These are phyloP conservation scores for Hetaerina americana DNA, from an alignment of 1,140 invertebrate genomes.

Conservation along the genomic window DNA sequence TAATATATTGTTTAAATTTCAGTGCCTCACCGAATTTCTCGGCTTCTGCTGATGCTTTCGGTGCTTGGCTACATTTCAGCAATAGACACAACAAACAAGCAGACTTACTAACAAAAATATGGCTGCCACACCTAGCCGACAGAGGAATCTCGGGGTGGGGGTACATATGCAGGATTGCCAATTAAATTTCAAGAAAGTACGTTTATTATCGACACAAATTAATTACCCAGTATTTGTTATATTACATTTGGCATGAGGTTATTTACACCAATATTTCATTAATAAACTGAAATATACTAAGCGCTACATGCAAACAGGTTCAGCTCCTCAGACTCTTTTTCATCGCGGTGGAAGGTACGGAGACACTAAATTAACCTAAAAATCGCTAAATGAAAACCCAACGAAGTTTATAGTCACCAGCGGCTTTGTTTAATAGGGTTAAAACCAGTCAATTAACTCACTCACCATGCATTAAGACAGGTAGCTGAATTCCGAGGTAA, in stretches of 20 bases:
- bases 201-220: neutral
- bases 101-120: slow-evolving; percentile 20
- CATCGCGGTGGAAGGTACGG: too few species aligned
- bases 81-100: neutral
- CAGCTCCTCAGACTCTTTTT: too few species aligned
- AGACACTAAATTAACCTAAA: too few species aligned
- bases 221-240: neutral
- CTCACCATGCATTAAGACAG: neutral
- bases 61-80: neutral
- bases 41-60: neutral
- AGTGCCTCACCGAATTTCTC: neutral
- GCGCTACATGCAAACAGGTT: neutral
- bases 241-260: neutral
- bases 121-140: slow-evolving; percentile 25
- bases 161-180: neutral
- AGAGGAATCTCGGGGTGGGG: slow-evolving; percentile 19
- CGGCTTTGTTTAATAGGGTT: too few species aligned
- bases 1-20: too few species aligned
- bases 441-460: neutral
- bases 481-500: slow-evolving; percentile 1
- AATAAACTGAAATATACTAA: neutral
- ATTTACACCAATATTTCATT: neutral
- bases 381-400: too few species aligned
- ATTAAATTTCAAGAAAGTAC: neutral
- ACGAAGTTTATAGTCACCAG: too few species aligned